A percentile compares a stretch with the other conserved stretches of the same genome.
Conservation (phyloP, 2,888 invertebrate genomes). For the Elmis aenea region DNA sequence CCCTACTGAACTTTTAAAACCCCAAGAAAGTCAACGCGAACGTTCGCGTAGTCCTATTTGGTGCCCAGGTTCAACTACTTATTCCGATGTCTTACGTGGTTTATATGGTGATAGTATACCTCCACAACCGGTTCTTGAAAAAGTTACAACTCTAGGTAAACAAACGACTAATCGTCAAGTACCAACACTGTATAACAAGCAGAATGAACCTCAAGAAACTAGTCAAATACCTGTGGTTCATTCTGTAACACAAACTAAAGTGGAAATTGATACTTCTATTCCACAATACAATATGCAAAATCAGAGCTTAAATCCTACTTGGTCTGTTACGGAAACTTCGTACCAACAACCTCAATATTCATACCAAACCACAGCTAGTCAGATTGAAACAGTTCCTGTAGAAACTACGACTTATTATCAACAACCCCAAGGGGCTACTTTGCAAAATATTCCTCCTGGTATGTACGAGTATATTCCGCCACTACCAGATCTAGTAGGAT, state of each 20-base stretch:
- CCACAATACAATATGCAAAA: slow-evolving; percentile 9
- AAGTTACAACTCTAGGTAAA: neutral
- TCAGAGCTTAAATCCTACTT: slow-evolving; percentile 4
- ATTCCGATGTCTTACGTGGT: slow-evolving; percentile 75
- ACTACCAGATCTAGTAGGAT: slow-evolving; percentile 49
- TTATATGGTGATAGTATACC: slow-evolving; percentile 3
- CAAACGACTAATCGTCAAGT: neutral
- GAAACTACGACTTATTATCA: slow-evolving; percentile 20
- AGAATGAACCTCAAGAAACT: neutral
- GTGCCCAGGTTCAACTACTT: slow-evolving; percentile 68
- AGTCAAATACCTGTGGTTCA: no score
- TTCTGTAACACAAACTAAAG: no score
- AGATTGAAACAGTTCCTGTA: slow-evolving; percentile 17
- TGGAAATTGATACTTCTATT: neutral
- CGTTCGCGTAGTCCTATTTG: slow-evolving; percentile 69
- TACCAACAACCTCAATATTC: slow-evolving; percentile 30
- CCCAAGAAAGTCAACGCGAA: slow-evolving; percentile 39
- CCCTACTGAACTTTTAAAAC: slow-evolving; percentile 25
- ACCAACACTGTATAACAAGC: neutral
- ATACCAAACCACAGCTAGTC: slow-evolving; percentile 19
- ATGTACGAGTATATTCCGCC: slow-evolving; percentile 49
- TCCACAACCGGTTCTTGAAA: neutral
- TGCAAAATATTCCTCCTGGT: slow-evolving; percentile 28
- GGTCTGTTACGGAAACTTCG: slow-evolving; percentile 26
- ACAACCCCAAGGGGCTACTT: slow-evolving; percentile 21